phyloP scores from a whole-genome alignment of 2,888 invertebrate genomes.

The Hylaea fasciaria region DNA sequence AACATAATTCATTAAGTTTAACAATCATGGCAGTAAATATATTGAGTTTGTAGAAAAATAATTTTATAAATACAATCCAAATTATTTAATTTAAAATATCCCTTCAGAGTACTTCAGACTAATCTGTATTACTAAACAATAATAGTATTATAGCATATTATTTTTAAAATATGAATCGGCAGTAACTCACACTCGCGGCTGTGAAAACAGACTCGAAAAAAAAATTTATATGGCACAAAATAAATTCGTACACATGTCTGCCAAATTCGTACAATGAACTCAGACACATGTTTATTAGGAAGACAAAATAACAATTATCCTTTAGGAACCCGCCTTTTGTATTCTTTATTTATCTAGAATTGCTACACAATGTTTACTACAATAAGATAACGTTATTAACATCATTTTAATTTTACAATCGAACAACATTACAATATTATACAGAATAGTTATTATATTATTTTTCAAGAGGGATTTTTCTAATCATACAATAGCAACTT shows the following conservation, averaged over 20 bases:
- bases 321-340: conserved; percentile 19
- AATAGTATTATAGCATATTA: no score
- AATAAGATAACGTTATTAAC: background rate
- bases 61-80: conserved; percentile 35
- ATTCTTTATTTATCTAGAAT: conserved; percentile 13
- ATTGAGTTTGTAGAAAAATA: conserved; percentile 38
- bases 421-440: background rate
- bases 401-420: background rate
- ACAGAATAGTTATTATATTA: background rate
- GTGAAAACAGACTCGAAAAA: conserved; percentile 28
- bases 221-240: conserved; percentile 40
- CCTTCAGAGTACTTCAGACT: conserved; percentile 23
- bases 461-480: background rate
- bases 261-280: conserved; percentile 23
- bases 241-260: conserved; percentile 35
- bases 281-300: conserved; percentile 12
- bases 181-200: conserved; percentile 2
- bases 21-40: conserved; percentile 32
- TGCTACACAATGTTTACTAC: conserved; percentile 5
- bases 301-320: conserved; percentile 7
- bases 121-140: no score
- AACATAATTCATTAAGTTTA: conserved; percentile 25
- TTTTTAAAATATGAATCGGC: background rate
- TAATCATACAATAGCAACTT: conserved; percentile 16
- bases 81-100: conserved; percentile 26